A percentile compares a stretch with the other conserved stretches of the same genome.
Evolutionary conservation across 2,113 vertebrate genomes (phyloP).

Genomic region (Nestor notabilis): DNA sequence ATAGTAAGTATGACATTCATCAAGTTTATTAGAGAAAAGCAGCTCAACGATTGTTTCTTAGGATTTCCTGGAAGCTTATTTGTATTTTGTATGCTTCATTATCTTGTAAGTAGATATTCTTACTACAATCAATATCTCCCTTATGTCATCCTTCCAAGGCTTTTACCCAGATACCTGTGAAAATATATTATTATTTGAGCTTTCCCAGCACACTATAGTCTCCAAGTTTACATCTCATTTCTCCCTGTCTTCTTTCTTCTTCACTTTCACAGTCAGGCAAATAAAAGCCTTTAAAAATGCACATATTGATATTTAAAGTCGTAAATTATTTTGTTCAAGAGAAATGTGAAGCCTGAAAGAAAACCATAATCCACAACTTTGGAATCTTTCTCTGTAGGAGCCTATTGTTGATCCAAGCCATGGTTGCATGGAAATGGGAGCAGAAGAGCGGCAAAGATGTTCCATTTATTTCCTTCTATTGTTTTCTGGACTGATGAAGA

Average conservation of each 20-base stretch:
- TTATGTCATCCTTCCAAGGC: background rate
- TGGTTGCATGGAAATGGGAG: background rate
- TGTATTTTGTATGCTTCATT: background rate
- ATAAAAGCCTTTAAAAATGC: constrained; percentile 55
- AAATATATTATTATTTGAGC: background rate
- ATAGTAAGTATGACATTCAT: background rate
- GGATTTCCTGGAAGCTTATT: background rate
- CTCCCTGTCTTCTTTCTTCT: background rate
- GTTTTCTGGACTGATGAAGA: background rate
- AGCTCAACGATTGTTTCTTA: background rate
- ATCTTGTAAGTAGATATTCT: background rate
- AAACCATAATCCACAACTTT: constrained; percentile 6
- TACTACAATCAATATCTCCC: background rate
- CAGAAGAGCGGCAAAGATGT: background rate
- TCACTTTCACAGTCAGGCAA: background rate
- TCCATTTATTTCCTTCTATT: background rate
- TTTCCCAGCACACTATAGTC: background rate
- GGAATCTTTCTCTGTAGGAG: constrained; percentile 1
- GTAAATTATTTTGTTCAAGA: background rate
- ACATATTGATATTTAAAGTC: constrained; percentile 71
- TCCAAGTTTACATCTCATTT: background rate
- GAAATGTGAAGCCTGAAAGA: constrained; percentile 2
- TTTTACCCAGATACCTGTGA: constrained; percentile 24
- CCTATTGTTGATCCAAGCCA: background rate
- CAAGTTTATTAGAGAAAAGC: background rate